phyloP scores from a whole-genome alignment of 2,888 invertebrate species.

The Plagiodera versicolora region DNA sequence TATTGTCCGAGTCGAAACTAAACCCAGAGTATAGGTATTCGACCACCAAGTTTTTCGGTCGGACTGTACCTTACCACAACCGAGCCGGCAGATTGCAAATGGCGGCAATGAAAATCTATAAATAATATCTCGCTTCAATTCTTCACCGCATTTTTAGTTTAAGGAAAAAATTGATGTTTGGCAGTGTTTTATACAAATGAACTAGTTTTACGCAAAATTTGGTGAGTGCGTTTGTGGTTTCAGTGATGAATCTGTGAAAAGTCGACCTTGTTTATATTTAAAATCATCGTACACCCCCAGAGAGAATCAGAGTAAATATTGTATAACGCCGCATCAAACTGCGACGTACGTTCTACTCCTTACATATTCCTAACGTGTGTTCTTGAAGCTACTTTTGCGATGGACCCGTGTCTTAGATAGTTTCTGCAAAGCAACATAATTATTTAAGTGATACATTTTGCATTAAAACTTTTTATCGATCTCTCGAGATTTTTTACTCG shows the following conservation, averaged over 20 bases:
- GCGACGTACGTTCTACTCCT: constrained; percentile 46
- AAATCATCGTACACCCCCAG: constrained; percentile 52
- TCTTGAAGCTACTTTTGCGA: constrained; percentile 45
- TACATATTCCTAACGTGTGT: constrained; percentile 45
- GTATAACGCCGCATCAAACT: constrained; percentile 41
- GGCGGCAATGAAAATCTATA: constrained; percentile 51
- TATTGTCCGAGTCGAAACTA: constrained; percentile 27
- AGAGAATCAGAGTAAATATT: constrained; percentile 50
- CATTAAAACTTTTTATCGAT: constrained; percentile 57
- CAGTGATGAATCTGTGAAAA: constrained; percentile 28
- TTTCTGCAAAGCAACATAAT: constrained; percentile 53
- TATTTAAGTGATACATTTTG: constrained; percentile 57
- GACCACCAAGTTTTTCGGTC: constrained; percentile 30
- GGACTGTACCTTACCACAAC: constrained; percentile 47
- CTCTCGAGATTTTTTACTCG: constrained; percentile 50
- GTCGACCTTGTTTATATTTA: constrained; percentile 46
- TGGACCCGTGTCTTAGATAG: constrained; percentile 49
- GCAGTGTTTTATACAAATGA: constrained; percentile 34
- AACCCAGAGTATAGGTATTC: constrained; percentile 28
- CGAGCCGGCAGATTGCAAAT: constrained; percentile 53
- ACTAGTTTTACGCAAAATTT: constrained; percentile 35
- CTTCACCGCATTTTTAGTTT: constrained; percentile 43
- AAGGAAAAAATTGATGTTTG: constrained; percentile 36
- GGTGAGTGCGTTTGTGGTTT: constrained; percentile 35
- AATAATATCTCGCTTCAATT: constrained; percentile 54